These are phyloP conservation scores for Furnarius figulus DNA, from an alignment of 2,113 vertebrate genomes.

Conservation along the genomic window DNA sequence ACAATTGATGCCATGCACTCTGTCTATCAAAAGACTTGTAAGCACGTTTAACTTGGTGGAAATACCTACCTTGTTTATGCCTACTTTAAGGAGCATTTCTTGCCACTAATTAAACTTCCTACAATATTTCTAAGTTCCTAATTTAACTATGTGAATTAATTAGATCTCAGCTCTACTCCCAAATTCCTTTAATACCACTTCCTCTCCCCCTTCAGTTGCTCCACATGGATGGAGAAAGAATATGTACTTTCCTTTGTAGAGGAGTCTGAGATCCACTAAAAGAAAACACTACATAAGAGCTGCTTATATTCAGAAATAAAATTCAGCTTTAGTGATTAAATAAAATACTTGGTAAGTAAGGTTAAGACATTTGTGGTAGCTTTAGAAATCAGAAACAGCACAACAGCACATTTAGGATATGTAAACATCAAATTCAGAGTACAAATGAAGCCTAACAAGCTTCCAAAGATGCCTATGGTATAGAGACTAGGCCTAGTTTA, in stretches of 20 bases:
- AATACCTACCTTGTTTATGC: neutral
- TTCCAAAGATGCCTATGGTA: constrained; percentile 1
- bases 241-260: neutral
- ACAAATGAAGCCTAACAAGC: constrained; percentile 4
- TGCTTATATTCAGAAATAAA: constrained; percentile 12
- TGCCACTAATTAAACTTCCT: constrained; percentile 32
- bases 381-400: constrained; percentile 3
- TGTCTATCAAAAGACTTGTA: neutral
- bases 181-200: constrained; percentile 12
- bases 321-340: neutral
- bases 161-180: neutral
- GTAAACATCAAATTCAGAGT: constrained; percentile 23
- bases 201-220: neutral
- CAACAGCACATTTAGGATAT: neutral
- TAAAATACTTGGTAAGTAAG: neutral
- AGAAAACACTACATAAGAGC: neutral
- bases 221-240: neutral
- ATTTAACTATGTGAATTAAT: constrained; percentile 53
- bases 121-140: constrained; percentile 36
- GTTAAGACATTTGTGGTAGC: neutral
- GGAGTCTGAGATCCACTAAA: neutral
- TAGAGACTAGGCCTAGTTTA: neutral
- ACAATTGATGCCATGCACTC: neutral
- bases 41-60: neutral
- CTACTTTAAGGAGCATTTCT: neutral